Percentiles rank a stretch among this genome's conserved stretches.
Conservation (phyloP, 37 sponge, comb jelly and placozoan species). For the Tethya wilhelma region DNA sequence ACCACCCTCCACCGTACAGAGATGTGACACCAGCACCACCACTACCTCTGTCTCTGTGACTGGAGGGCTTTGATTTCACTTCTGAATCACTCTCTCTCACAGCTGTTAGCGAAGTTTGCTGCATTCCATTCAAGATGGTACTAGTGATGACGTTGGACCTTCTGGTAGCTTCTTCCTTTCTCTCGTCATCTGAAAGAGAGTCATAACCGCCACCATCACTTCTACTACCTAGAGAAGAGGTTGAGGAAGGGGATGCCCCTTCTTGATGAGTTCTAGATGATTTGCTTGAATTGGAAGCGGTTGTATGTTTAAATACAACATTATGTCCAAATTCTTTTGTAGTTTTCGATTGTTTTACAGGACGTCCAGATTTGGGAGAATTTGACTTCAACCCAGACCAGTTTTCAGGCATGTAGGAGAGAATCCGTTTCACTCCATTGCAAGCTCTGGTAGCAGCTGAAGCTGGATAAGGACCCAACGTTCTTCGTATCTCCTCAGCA, state of each 20-base stretch:
- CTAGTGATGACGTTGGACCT: background rate
- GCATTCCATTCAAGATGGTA: background rate
- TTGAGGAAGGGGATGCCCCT: too few species aligned
- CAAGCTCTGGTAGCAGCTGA: conserved; percentile 57
- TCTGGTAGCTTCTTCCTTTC: background rate
- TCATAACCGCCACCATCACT: conserved; percentile 5
- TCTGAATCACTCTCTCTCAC: too few species aligned
- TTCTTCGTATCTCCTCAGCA: conserved; percentile 37
- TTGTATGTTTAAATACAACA: conserved; percentile 45
- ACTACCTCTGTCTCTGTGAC: too few species aligned
- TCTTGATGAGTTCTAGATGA: too few species aligned
- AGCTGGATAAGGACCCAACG: conserved; percentile 77
- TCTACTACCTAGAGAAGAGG: background rate
- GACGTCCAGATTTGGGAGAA: too few species aligned
- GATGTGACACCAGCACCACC: too few species aligned
- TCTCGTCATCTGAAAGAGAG: conserved; percentile 60
- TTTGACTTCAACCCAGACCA: too few species aligned
- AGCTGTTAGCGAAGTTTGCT: background rate
- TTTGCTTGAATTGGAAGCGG: background rate
- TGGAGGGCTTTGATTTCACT: too few species aligned
- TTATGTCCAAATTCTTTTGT: conserved; percentile 75
- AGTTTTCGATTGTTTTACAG: conserved; percentile 5
- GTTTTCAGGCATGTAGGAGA: conserved; percentile 15
- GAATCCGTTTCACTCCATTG: conserved; percentile 32
- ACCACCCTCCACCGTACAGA: conserved; percentile 51